A percentile compares a stretch with the other conserved stretches of the same genome.
Conservation (phyloP, 2,797 vertebrate species). For the Myoxocephalus aenaeus region DNA sequence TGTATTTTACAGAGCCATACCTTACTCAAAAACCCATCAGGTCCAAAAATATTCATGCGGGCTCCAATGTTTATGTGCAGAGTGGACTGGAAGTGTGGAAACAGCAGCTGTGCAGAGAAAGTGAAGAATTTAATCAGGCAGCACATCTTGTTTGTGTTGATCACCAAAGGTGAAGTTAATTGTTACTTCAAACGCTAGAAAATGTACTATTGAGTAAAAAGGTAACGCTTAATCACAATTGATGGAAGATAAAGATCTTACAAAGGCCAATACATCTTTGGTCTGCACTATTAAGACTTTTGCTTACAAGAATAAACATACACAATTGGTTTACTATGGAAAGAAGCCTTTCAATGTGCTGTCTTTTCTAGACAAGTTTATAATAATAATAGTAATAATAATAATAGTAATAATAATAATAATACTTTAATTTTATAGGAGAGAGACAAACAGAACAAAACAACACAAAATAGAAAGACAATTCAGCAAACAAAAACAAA, state of each 20-base stretch:
- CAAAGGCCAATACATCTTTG: too few species aligned
- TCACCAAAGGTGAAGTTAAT: neutral
- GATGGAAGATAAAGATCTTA: neutral
- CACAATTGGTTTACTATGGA: too few species aligned
- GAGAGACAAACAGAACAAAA: too few species aligned
- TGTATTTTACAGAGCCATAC: slow-evolving; percentile 21
- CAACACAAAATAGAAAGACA: too few species aligned
- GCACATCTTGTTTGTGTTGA: neutral
- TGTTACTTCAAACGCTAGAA: neutral
- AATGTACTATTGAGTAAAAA: neutral
- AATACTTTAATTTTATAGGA: too few species aligned
- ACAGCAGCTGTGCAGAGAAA: slow-evolving; percentile 51
- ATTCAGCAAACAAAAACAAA: too few species aligned
- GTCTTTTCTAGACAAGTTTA: too few species aligned
- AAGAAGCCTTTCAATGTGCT: too few species aligned
- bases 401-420: too few species aligned
- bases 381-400: too few species aligned
- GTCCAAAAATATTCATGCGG: neutral
- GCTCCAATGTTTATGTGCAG: slow-evolving; percentile 35
- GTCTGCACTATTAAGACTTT: too few species aligned
- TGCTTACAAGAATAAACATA: too few species aligned
- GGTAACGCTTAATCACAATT: neutral
- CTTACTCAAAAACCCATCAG: slow-evolving; percentile 1
- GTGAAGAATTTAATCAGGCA: neutral
- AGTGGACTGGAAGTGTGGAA: slow-evolving; percentile 69